Base-by-base conservation (phyloP, 2,113 vertebrate species). In the Potamarius usumacintae region DNA sequence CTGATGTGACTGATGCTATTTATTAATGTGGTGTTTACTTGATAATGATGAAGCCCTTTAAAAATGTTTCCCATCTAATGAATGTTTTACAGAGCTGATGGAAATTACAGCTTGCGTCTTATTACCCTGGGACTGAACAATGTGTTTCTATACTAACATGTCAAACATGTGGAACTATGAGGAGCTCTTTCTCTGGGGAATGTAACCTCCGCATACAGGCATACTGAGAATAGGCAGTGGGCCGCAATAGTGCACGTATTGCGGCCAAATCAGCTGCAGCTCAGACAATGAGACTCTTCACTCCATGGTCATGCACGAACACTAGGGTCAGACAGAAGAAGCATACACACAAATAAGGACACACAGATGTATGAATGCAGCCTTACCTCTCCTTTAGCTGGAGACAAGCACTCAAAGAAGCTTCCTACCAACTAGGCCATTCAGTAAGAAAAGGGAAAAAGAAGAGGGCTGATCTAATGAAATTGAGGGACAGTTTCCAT, bases 361-460 rank as follows among this genome's bases (percentile, higher is more conserved):
- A 88, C 76, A 89, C 77, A 87, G 69, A 87, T 82, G 88, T 82
- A 91, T 82, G 83, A 88, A 92, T 85, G 89, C 91, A 77, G 88
- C 90, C 95, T 95, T 94, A 95, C 94, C 94, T 95, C 94, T 67
- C 91, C 91, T 88, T 93, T 90, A 93, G 94, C 93, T 90, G 94
- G 90, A 93, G 95, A 93, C 90, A 95, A 92, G 89, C 94, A 95
- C 90, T 94, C 94, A 95, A 94, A 94, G 91, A 92, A 90, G 91
- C 91, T 93, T 94, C 94, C 95, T 95, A 94, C 92, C 93, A 95
- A 94, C 95, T 95, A 93, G 88, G 92, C 90, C 93, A 90, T 91
- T 90, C 89, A 93, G 82, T 92, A 90, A 92, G 79, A 91, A 87
- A 78, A 90, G 83, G 83, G 84, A 63, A 91, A 91, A 85, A 90